Evolutionary conservation across 2,888 invertebrate genomes (phyloP).

Genomic region (Patella depressa): DNA sequence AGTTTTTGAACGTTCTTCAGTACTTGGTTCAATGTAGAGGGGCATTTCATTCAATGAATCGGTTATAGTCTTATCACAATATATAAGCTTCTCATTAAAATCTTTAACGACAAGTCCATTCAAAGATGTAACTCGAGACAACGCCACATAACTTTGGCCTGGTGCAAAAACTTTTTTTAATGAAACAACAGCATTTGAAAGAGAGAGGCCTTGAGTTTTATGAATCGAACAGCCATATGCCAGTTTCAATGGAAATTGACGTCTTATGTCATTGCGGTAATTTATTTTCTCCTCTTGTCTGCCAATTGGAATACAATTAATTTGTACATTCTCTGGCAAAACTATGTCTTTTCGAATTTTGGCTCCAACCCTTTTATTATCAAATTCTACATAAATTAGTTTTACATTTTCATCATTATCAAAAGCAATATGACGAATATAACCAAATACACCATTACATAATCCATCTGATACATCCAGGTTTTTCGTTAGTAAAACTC

Average conservation of each 20-base stretch:
- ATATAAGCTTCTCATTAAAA: slow-evolving; percentile 25
- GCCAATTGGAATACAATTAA: slow-evolving; percentile 15
- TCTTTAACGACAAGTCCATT: slow-evolving; percentile 23
- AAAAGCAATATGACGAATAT: slow-evolving; percentile 5
- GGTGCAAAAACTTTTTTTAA: slow-evolving; percentile 25
- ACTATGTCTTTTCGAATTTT: neutral
- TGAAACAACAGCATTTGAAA: slow-evolving; percentile 22
- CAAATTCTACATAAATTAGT: slow-evolving; percentile 23
- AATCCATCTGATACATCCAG: neutral
- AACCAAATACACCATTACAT: slow-evolving; percentile 19
- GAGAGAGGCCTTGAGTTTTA: slow-evolving; percentile 30
- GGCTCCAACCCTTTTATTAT: slow-evolving; percentile 24
- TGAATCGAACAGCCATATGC: slow-evolving; percentile 32
- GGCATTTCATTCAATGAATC: slow-evolving; percentile 17
- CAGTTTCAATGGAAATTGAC: slow-evolving; percentile 25
- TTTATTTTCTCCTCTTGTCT: slow-evolving; percentile 14
- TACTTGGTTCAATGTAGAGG: neutral
- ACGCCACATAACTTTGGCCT: slow-evolving; percentile 35
- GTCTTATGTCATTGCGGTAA: slow-evolving; percentile 14
- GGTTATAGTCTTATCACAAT: slow-evolving; percentile 21
- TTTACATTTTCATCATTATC: neutral
- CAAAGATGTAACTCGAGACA: slow-evolving; percentile 28
- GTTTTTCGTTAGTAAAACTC: slow-evolving; percentile 4
- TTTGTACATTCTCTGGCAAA: neutral
- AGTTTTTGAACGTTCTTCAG: neutral